A percentile compares a stretch with the other conserved stretches of the same genome.
Conservation (phyloP, 2,888 invertebrate species). For the Crioceris asparagi region DNA sequence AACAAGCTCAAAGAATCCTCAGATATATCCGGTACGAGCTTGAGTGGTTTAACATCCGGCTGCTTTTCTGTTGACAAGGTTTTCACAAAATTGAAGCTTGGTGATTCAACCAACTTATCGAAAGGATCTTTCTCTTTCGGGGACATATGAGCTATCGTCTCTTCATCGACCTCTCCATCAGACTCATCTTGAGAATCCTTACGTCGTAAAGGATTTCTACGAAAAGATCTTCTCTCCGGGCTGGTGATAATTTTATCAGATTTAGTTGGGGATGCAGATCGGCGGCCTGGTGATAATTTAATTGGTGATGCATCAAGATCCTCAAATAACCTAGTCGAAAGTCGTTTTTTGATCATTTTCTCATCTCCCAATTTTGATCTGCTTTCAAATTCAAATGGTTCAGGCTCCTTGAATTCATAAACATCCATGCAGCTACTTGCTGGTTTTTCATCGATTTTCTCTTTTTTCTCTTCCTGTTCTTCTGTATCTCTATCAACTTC, state of each 20-base stretch:
- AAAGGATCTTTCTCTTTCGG: conserved; percentile 38
- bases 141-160: conserved; percentile 11
- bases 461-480: conserved; percentile 16
- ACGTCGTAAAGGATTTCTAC: conserved; percentile 9
- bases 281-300: conserved; percentile 5
- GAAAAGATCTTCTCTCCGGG: conserved; percentile 11
- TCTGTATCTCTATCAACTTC: conserved; percentile 14
- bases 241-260: conserved; percentile 8
- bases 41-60: conserved; percentile 10
- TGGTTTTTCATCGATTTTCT: conserved; percentile 23
- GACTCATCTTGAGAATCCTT: conserved; percentile 22
- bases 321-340: conserved; percentile 35
- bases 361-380: conserved; percentile 38
- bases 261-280: not conserved
- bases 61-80: conserved; percentile 14
- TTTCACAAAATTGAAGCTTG: conserved; percentile 42
- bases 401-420: conserved; percentile 83
- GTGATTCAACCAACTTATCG: conserved; percentile 42
- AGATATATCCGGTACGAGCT: conserved; percentile 27
- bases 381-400: conserved; percentile 76
- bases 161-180: conserved; percentile 30
- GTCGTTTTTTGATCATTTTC: conserved; percentile 33
- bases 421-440: conserved; percentile 47
- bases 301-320: conserved; percentile 33
- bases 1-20: conserved; percentile 38